A percentile compares a stretch with the other conserved stretches of the same genome.
phyloP scores from a whole-genome alignment of 1,140 invertebrate genomes.

The Drosophila littoralis region DNA sequence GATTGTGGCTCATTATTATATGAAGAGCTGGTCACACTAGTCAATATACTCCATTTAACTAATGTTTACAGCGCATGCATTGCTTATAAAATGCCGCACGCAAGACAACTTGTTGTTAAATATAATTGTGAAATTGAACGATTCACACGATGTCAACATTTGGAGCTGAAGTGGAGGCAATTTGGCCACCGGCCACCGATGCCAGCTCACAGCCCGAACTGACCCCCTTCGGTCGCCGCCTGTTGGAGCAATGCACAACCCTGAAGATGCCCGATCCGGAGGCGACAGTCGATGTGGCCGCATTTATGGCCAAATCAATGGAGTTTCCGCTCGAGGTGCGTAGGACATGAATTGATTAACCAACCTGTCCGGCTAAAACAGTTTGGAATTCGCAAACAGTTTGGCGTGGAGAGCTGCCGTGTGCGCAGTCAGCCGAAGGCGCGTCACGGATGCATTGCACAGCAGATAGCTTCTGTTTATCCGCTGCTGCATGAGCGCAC shows the following conservation, averaged over 20 bases:
- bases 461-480: conserved; percentile 65
- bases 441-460: conserved; percentile 23
- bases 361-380: too few species aligned
- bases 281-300: background rate
- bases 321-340: conserved; percentile 55
- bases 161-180: conserved; percentile 46
- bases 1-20: background rate
- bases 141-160: conserved; percentile 46
- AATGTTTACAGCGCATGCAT: background rate
- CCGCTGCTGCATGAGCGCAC: conserved; percentile 80
- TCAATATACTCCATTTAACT: background rate
- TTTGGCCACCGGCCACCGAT: conserved; percentile 52
- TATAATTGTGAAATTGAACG: conserved; percentile 28
- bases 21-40: background rate
- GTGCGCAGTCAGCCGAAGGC: conserved; percentile 36
- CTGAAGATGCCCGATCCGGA: conserved; percentile 23
- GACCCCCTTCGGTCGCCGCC: conserved; percentile 34
- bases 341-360: background rate
- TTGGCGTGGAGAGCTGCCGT: conserved; percentile 59
- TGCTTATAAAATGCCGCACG: conserved; percentile 23
- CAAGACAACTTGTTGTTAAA: conserved; percentile 12
- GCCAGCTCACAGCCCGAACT: conserved; percentile 6
- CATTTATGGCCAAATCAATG: conserved; percentile 29
- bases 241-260: conserved; percentile 39
- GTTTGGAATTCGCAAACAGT: conserved; percentile 17